Base-by-base conservation (phyloP, 1,140 invertebrate species). In the Stegodyphus mimosarum region DNA sequence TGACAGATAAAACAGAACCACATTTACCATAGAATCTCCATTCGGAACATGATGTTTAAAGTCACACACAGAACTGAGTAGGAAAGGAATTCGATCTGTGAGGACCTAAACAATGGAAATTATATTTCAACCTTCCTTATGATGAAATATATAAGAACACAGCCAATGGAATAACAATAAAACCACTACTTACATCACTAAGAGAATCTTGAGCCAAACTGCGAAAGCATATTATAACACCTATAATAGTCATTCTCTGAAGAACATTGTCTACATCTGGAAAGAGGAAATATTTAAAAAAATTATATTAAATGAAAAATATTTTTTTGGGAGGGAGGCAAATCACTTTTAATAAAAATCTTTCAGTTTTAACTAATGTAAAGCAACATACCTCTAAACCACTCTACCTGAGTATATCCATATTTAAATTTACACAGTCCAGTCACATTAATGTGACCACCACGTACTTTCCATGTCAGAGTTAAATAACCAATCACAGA, bases 181-280 rank as follows among this genome's bases (percentile, higher is more conserved):
- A 17, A 15, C 4, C 9, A 5, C 2, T 7, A 89, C 91, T 89
- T 88, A 98, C 97, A 92, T 99, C 97, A 78, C 97, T 94, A 11
- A 99, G 91, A 13, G 98, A 97, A 78, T 96, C 95, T 90, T 99
- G 98, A 1, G 97, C 93, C 10, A 99, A 92, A 90, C 97, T 95
- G 52, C 97, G 93, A 91, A 99, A 99, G 88, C 97, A 96, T 87
- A 99, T 91, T 86, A 99, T 98, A 0, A 99, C 98, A 5, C 98
- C 98, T 89, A 99, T 96, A 87, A 99, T 99, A 11, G 97, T 99
- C 94, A 99, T 98, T 87, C 98, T 93, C 90, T 98, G 96, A 10
- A 99, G 91, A 33, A 99, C 95, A 89, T 96, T 98, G 88, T 99
- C 97, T 1, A 97, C 96, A 90, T 96, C 93, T 89, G 77, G 18